These are phyloP conservation scores for Acanthurus tractus DNA, from an alignment of 2,797 vertebrate species.

Conservation along the genomic window DNA sequence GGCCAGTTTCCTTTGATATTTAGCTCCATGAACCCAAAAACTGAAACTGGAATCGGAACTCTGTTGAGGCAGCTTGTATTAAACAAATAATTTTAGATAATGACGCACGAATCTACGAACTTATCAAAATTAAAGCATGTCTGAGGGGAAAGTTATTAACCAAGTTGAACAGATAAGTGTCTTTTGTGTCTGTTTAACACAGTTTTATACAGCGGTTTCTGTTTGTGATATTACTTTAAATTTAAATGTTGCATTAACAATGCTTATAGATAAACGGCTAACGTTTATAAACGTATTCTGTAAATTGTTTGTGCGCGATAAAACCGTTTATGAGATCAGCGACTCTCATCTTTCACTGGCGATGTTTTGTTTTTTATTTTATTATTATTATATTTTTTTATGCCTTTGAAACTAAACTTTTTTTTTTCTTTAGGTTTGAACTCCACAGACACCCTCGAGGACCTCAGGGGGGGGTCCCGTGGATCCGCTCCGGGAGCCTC, in stretches of 20 bases:
- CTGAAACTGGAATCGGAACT: not conserved
- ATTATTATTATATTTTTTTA: not conserved
- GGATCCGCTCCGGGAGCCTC: conserved; percentile 56
- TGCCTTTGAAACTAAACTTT: not conserved
- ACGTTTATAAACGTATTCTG: not conserved
- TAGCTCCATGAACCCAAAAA: not conserved
- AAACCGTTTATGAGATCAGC: not conserved
- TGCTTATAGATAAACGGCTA: not conserved
- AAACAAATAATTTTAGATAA: not conserved
- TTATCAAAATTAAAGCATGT: not conserved
- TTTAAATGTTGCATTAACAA: not conserved
- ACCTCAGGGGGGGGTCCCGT: conserved; percentile 37
- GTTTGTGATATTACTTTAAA: not conserved
- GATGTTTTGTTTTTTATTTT: no score
- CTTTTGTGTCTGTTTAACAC: not conserved
- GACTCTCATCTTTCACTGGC: not conserved
- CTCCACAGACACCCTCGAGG: not conserved
- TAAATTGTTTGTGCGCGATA: not conserved
- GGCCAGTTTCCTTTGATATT: not conserved
- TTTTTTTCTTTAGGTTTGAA: not conserved
- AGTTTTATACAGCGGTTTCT: not conserved
- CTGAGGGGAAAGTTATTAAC: not conserved
- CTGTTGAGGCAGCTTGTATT: not conserved
- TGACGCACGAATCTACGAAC: not conserved
- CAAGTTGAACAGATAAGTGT: not conserved